Base-by-base conservation (phyloP, 92 coral and sea anemone genomes). In the Galaxea fascicularis region DNA sequence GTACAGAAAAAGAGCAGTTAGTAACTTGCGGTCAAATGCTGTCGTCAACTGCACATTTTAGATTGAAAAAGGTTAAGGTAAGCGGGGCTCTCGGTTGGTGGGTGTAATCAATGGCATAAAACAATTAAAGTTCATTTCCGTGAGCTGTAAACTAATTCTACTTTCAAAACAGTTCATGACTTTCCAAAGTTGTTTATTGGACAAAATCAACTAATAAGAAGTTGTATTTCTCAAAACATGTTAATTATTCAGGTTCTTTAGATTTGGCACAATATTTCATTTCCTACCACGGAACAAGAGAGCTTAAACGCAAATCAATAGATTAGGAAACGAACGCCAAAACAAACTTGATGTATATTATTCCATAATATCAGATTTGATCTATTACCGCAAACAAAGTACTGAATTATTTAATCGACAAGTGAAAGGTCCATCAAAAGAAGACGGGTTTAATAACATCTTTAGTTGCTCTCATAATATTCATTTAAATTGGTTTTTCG, bases 251-350 rank as follows among this genome's bases (percentile, higher is more conserved):
- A 46, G 54, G 28, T 15, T 27, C 39, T 35, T 24, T 15, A 13
- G 17, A n/a, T 44, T 64, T 44, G 71, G 71, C 59, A 44, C 62
- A 77, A 77, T 77, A 62, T 63, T 71, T 45, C 45, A 63, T 72
- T 77, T 63, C 82, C 82, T 63, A 35, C 54, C 31, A 7, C 63
- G 41, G 56, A 24, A 24, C 31, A 28, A 65, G 47, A 75, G 20
- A 31, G 52, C 80, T 35, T 49, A 24, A 1, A 35, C 68, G 80
- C 80, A 58, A 76, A 58, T 76, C 31, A 21, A 58, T n/a, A 76
- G n/a, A 41, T 69, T 46, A 28, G 4, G 47, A 49, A 49, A 28
- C 20, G 22, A 31, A 76, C 27, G 22, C 28, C 58, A 62, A n/a
- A 77, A 77, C 82, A 60, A 77, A 77, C 56, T 57, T 76, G 22